A percentile compares a stretch with the other conserved stretches of the same genome.
phyloP scores from a whole-genome alignment of 2,888 invertebrate species.

The Pocota personata region DNA sequence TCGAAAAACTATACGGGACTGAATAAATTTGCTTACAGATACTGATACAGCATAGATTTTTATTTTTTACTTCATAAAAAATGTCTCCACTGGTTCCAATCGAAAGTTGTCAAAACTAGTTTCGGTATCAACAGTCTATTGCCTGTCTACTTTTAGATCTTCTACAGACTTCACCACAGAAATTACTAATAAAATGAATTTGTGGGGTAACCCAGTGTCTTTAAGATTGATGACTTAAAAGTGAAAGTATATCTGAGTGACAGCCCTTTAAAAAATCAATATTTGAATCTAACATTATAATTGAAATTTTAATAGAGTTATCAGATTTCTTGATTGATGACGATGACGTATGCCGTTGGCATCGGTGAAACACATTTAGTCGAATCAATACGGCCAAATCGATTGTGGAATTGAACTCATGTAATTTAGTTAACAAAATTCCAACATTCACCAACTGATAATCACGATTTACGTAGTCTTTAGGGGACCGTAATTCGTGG shows the following conservation, averaged over 20 bases:
- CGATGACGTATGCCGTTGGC: background rate
- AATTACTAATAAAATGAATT: too few relatives aligned
- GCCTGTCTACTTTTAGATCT: too few relatives aligned
- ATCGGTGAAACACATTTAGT: background rate
- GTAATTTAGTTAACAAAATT: constrained; percentile 41
- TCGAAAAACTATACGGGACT: too few relatives aligned
- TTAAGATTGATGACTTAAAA: background rate
- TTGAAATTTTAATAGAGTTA: constrained; percentile 11
- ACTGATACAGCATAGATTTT: too few relatives aligned
- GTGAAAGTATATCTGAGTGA: constrained; percentile 2
- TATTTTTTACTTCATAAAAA: too few relatives aligned
- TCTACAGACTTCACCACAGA: too few relatives aligned
- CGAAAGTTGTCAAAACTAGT: too few relatives aligned
- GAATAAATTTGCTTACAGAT: too few relatives aligned
- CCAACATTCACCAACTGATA: constrained; percentile 43
- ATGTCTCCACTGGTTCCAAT: too few relatives aligned
- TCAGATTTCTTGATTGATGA: constrained; percentile 18
- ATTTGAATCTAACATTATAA: background rate
- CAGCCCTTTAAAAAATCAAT: background rate
- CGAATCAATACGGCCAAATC: background rate
- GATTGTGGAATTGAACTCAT: background rate
- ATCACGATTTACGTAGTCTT: constrained; percentile 57
- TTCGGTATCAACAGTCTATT: too few relatives aligned
- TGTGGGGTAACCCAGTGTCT: background rate
- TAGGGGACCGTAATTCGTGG: constrained; percentile 49